These are phyloP conservation scores for Margarornis squamiger DNA, from an alignment of 2,797 vertebrate genomes.

Conservation along the genomic window DNA sequence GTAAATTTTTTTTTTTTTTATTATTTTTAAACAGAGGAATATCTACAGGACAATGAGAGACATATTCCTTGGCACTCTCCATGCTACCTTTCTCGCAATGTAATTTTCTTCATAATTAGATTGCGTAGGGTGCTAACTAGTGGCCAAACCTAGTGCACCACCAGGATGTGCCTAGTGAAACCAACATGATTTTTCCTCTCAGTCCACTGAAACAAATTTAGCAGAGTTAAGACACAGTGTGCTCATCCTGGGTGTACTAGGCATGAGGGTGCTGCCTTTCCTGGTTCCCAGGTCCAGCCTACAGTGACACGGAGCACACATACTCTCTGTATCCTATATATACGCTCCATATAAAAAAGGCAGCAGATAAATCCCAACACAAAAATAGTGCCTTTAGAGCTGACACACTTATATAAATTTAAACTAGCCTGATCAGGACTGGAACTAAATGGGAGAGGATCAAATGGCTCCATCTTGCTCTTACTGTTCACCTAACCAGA, in stretches of 20 bases:
- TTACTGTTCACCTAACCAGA: background rate
- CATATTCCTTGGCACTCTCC: background rate
- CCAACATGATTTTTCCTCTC: background rate
- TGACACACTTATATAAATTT: background rate
- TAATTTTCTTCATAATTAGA: background rate
- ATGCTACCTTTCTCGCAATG: background rate
- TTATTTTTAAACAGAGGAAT: background rate
- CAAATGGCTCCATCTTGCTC: background rate
- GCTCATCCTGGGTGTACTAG: background rate
- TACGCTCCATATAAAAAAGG: background rate
- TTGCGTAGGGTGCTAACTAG: background rate
- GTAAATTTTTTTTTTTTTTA: background rate
- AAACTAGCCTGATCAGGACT: background rate
- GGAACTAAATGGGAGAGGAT: background rate
- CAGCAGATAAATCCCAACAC: background rate
- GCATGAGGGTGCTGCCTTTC: background rate
- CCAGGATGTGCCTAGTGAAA: background rate
- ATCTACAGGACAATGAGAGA: background rate
- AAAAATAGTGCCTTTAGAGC: background rate
- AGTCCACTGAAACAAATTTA: background rate
- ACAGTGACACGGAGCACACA: background rate
- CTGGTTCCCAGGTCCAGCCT: background rate
- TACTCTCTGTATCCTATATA: background rate
- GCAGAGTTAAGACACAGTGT: background rate
- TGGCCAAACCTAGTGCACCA: background rate